A percentile compares a stretch with the other conserved stretches of the same genome.
Evolutionary conservation across 2,888 invertebrate species (phyloP).

Genomic region (Agrilus mali): DNA sequence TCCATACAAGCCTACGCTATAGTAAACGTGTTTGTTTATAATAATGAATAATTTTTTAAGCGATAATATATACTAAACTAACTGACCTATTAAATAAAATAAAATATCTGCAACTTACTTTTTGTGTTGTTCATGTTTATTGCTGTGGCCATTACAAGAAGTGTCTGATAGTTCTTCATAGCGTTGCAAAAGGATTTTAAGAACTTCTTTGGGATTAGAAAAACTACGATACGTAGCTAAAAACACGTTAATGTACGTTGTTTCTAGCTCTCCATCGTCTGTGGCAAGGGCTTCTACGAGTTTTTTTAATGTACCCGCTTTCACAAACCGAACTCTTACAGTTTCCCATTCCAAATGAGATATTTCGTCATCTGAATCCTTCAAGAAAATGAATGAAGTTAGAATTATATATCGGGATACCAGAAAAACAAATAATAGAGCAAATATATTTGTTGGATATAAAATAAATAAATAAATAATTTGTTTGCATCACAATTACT

Average conservation of each 20-base stretch:
- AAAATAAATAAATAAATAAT: no score
- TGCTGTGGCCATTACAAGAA: constrained; percentile 38
- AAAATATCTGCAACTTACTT: constrained; percentile 38
- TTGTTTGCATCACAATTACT: no score
- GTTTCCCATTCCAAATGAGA: constrained; percentile 99
- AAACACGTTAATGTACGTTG: constrained; percentile 95
- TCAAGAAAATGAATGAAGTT: constrained; percentile 18
- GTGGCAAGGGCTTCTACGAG: constrained; percentile 89
- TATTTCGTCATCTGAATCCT: constrained; percentile 85
- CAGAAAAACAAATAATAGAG: background rate
- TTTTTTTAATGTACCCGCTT: constrained; percentile 88
- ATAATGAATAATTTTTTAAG: no score
- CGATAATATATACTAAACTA: no score
- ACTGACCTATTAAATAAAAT: no score
- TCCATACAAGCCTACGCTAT: no score
- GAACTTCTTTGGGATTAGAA: constrained; percentile 74
- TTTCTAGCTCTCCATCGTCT: constrained; percentile 92
- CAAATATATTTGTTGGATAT: constrained; percentile 2
- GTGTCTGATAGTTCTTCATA: constrained; percentile 55
- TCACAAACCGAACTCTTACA: constrained; percentile 85
- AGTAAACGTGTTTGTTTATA: no score
- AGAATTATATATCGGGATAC: constrained; percentile 1
- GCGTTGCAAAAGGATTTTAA: constrained; percentile 66
- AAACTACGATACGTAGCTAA: constrained; percentile 89
- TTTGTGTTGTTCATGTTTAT: constrained; percentile 56